Base-by-base conservation (phyloP, 2,113 vertebrate species). In the Gnathonemus echidnorhynchus region DNA sequence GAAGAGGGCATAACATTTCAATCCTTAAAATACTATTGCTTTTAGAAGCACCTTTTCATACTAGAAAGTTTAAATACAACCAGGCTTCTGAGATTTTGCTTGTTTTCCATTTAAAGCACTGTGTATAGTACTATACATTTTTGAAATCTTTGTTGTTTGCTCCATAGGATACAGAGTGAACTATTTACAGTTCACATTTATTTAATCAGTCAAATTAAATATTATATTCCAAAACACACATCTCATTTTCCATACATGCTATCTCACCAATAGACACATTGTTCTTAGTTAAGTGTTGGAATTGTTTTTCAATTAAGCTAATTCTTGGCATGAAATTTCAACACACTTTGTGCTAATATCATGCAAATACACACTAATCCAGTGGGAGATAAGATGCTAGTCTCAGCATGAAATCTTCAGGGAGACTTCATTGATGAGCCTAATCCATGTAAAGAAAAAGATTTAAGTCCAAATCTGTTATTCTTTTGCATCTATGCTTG, bases 351-450 rank as follows among this genome's bases (percentile, higher is more conserved):
- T 58, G 53, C 35, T 88, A 88, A 62, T 45, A 62, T 62, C 53
- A 88, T 39, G 56, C 31, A 21, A 58, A 88, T 53, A 45, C 31
- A 21, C 42, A 35, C 31, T 53, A 88, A 42, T 62, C 87, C 21
- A 39, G 62, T 13, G 53, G 87, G 87, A 45, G 19, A 39, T 58
- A 62, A 88, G 53, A 35, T 42, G 39, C 19, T 62, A 80, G 74
- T 88, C 52, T 88, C 87, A 88, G 31, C 53, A 45, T 88, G 87
- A 53, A 88, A 24, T 58, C 50, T 58, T 50, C 46, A 49, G 85
- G 85, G 42, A 49, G n/a, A 48, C 19, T 46, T 13, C 48, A n/a
- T 31, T 48, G 85, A 49, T 31, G n/a, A 87, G 24, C 24, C 27
- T 52, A 39, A 77, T 35, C 31, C 70, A 39, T 19, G 15, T 6